A percentile compares a stretch with the other conserved stretches of the same genome.
phyloP scores from a whole-genome alignment of 2,888 invertebrate genomes.

The Oithona nana region DNA sequence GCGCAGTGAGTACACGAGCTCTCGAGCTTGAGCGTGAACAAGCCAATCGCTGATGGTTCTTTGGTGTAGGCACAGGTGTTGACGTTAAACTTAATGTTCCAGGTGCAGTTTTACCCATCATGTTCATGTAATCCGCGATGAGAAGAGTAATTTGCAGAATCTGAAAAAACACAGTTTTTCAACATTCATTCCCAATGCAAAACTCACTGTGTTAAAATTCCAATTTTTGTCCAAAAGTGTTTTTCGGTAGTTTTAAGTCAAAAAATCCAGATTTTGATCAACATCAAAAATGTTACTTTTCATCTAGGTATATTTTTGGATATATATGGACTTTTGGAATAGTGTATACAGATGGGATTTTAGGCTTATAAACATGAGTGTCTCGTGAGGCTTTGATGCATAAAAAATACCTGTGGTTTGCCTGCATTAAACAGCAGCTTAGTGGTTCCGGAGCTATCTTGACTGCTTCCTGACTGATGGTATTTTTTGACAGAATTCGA shows the following conservation, averaged over 20 bases:
- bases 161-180: too few relatives aligned
- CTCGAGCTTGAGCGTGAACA: not conserved
- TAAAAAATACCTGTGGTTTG: constrained; percentile 55
- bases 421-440: constrained; percentile 74
- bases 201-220: too few relatives aligned
- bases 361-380: too few relatives aligned
- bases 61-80: not conserved
- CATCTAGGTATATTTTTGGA: too few relatives aligned
- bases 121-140: constrained; percentile 86
- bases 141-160: constrained; percentile 73
- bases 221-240: too few relatives aligned
- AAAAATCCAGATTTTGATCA: too few relatives aligned
- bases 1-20: not conserved
- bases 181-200: too few relatives aligned
- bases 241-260: not conserved
- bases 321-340: too few relatives aligned
- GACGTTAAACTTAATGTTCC: constrained; percentile 19
- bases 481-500: not conserved
- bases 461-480: not conserved
- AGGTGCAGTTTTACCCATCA: constrained; percentile 31
- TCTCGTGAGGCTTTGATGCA: too few relatives aligned
- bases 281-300: too few relatives aligned
- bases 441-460: constrained; percentile 33
- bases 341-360: too few relatives aligned
- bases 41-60: not conserved